phyloP scores from a whole-genome alignment of 35 echinoderm and acorn worm species.

The Chiridota heheva region DNA sequence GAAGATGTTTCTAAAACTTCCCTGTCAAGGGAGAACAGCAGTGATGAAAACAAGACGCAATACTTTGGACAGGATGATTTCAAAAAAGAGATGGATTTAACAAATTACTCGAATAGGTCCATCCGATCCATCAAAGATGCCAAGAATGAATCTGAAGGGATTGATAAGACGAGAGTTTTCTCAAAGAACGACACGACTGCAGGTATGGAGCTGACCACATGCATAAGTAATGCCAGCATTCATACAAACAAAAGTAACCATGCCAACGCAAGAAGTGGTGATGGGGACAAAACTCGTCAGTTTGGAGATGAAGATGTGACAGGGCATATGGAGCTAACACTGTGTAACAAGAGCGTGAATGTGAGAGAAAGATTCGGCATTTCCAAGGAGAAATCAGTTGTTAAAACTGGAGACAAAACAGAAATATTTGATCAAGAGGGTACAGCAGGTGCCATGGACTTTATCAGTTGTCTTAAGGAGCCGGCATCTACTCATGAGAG shows the following conservation, averaged over 20 bases:
- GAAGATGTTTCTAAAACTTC: too few relatives aligned
- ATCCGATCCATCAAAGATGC: neutral
- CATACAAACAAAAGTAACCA: neutral
- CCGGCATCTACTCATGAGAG: too few relatives aligned
- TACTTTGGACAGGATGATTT: conserved; percentile 11
- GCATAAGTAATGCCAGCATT: neutral
- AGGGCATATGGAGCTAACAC: conserved; percentile 41
- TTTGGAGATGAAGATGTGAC: conserved; percentile 21
- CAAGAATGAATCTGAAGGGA: neutral
- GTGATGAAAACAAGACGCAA: neutral
- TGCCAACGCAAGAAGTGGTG: neutral
- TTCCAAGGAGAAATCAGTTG: too few relatives aligned
- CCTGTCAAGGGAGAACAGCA: too few relatives aligned
- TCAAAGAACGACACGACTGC: conserved; percentile 7
- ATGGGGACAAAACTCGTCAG: neutral
- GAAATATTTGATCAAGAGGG: too few relatives aligned
- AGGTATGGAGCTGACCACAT: neutral
- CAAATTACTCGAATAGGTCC: neutral
- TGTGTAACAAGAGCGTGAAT: conserved; percentile 1
- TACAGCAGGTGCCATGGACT: too few relatives aligned
- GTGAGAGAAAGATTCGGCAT: too few relatives aligned
- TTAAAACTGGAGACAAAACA: too few relatives aligned
- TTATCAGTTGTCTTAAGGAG: too few relatives aligned
- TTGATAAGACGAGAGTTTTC: neutral
- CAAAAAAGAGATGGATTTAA: conserved; percentile 4